phyloP scores from a whole-genome alignment of 2,113 vertebrate species.

The Dicaeum eximium region DNA sequence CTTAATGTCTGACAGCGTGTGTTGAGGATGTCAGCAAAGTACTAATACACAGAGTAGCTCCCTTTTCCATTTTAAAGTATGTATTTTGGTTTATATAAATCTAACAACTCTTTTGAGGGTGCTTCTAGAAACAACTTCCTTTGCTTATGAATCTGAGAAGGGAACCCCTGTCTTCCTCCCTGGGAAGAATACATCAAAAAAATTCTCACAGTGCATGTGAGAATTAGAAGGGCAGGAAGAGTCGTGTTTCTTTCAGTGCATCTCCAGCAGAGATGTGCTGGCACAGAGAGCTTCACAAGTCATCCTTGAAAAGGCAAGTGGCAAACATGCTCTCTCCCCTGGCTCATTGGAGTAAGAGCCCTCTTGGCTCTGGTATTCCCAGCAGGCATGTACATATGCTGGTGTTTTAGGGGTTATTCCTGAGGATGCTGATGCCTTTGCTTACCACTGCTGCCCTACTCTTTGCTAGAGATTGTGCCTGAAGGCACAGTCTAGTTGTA shows the following conservation, averaged over 20 bases:
- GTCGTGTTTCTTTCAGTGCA: neutral
- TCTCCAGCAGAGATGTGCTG: neutral
- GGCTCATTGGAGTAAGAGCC: neutral
- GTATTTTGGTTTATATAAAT: neutral
- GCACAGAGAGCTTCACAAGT: neutral
- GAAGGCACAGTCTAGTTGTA: neutral
- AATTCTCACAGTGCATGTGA: neutral
- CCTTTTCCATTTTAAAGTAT: neutral
- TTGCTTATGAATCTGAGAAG: neutral
- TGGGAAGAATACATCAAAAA: neutral
- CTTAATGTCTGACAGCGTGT: neutral
- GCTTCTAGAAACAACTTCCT: neutral
- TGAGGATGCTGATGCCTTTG: neutral
- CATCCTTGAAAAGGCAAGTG: neutral
- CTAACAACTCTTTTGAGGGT: neutral
- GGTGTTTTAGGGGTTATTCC: neutral
- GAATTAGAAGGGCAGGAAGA: neutral
- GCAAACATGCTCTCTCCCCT: accelerated
- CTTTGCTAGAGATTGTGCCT: neutral
- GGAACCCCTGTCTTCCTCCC: neutral
- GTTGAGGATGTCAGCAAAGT: neutral
- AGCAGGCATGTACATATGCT: accelerated
- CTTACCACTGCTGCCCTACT: neutral
- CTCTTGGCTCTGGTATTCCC: neutral
- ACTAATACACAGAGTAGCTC: neutral